These are phyloP conservation scores for Mus caroli DNA, from an alignment of 2,797 vertebrate species.

Conservation along the genomic window DNA sequence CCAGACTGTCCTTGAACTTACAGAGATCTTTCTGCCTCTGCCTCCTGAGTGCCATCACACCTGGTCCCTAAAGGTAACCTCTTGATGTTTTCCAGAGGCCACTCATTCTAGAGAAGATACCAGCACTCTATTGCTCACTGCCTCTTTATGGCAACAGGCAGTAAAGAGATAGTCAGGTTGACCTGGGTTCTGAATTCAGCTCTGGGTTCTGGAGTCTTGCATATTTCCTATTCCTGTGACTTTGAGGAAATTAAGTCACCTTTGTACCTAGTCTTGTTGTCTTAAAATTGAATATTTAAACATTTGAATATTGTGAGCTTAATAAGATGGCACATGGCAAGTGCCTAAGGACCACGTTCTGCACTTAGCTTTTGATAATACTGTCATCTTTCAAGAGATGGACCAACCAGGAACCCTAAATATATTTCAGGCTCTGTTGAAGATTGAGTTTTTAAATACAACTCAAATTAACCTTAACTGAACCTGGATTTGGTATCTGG, in stretches of 20 bases:
- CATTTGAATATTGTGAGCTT: background rate
- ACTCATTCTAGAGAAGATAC: background rate
- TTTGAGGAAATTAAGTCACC: background rate
- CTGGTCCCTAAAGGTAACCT: background rate
- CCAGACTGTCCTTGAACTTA: background rate
- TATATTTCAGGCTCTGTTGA: background rate
- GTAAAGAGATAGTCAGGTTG: background rate
- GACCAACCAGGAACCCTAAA: background rate
- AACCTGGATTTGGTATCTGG: background rate
- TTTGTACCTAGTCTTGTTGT: background rate
- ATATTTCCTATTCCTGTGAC: background rate
- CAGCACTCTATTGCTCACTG: background rate
- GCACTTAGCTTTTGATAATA: background rate
- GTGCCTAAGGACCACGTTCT: background rate
- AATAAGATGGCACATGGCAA: background rate
- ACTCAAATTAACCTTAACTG: background rate
- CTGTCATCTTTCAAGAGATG: background rate
- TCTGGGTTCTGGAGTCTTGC: background rate
- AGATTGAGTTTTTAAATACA: background rate
- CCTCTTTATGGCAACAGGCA: background rate
- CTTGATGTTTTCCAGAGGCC: background rate
- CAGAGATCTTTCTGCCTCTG: background rate
- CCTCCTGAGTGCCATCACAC: background rate
- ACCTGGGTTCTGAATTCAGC: background rate
- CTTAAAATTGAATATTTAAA: slow-evolving; percentile 1